phyloP scores from a whole-genome alignment of 2,113 vertebrate species.

The Burhinus bistriatus region DNA sequence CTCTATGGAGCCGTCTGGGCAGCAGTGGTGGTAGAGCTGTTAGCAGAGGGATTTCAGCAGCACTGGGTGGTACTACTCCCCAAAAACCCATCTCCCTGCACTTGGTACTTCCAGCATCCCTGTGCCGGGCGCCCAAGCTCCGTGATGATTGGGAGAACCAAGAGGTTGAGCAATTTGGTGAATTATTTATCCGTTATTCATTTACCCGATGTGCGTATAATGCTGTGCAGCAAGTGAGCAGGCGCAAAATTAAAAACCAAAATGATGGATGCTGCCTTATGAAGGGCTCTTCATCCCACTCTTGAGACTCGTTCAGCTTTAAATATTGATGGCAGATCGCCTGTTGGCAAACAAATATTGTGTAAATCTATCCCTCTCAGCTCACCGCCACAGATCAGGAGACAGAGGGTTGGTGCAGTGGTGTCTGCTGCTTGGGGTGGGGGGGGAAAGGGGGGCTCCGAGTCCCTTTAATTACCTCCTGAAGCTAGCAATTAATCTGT shows the following conservation, averaged over 20 bases:
- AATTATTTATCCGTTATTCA: conserved; percentile 48
- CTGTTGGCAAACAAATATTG: conserved; percentile 25
- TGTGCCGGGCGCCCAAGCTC: background rate
- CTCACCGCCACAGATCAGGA: background rate
- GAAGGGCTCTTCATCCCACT: conserved; percentile 49
- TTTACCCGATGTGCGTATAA: background rate
- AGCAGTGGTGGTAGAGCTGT: background rate
- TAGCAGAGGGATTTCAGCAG: background rate
- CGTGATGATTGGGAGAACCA: background rate
- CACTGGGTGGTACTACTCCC: background rate
- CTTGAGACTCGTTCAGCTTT: conserved; percentile 46
- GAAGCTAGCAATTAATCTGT: background rate
- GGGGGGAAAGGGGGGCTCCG: background rate
- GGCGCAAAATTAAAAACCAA: conserved; percentile 32
- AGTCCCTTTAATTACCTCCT: background rate
- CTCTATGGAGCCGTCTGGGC: background rate
- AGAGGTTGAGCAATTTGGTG: background rate
- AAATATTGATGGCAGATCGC: conserved; percentile 20
- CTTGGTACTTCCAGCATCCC: background rate
- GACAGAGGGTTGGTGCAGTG: background rate
- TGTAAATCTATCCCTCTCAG: background rate
- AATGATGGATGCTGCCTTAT: conserved; percentile 41
- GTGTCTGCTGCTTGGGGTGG: background rate
- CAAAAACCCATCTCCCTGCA: background rate
- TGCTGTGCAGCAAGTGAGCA: background rate